phyloP scores from a whole-genome alignment of 2,797 vertebrate species.

The Platalea minor region DNA sequence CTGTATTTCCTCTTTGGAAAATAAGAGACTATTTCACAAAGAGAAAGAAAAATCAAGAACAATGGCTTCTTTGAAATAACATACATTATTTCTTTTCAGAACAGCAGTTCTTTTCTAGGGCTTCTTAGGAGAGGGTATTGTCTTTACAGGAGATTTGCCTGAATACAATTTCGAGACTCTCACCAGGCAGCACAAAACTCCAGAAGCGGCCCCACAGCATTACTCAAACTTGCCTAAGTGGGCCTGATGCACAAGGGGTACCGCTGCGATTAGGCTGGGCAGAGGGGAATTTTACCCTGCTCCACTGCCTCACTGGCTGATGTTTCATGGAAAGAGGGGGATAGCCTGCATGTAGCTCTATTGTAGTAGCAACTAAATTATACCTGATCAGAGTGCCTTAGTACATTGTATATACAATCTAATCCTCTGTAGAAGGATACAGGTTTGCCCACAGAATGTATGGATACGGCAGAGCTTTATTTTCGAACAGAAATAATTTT shows the following conservation, averaged over 20 bases:
- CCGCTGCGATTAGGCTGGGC: neutral
- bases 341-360: neutral
- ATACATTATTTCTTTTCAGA: neutral
- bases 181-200: neutral
- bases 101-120: neutral
- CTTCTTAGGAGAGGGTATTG: neutral
- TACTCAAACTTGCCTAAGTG: neutral
- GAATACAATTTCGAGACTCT: neutral
- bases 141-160: neutral
- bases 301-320: accelerated
- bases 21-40: neutral
- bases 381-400: neutral
- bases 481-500: neutral
- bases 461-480: neutral
- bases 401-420: neutral
- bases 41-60: neutral
- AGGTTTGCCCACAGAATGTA: neutral
- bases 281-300: neutral
- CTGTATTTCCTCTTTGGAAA: conserved; percentile 23
- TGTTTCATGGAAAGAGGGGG: neutral
- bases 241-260: neutral
- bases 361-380: neutral
- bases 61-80: neutral
- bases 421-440: neutral
- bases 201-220: neutral